Evolutionary conservation across 2,888 invertebrate genomes (phyloP), one percentile per base, ranked within the genome.

Genomic region (Cantharis rufa): DNA sequence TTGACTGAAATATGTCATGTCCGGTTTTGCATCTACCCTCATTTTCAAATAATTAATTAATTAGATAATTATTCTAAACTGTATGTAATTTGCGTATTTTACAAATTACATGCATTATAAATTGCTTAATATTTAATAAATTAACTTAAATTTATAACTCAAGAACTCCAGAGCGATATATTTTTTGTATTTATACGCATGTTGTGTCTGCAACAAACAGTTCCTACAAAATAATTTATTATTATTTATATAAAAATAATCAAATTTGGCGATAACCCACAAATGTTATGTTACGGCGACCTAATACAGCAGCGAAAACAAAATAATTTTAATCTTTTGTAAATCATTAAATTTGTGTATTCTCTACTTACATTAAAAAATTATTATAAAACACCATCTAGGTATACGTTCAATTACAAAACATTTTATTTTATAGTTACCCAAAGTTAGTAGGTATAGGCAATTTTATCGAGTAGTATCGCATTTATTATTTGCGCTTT

Each of bases 391-490:
- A 48, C 48, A 48, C 48, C 48, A 48, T 48, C 48, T 48, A 48
- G 48, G 48, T 48, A 48, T 48, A 48, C 7, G 9, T 48, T n/a
- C 48, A n/a, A 48, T n/a, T n/a, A 48, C 48, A 48, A 7, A 7
- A 2, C 7, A n/a, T 48, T 48, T 48, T n/a, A 48, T 48, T 48
- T 48, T 48, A n/a, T 32, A 63, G 70, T 16, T 62, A 74, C 68
- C 62, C 70, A 62, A 62, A 64, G 69, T 64, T 62, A 62, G 64
- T 28, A 28, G 27, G 27, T 68, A 28, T 72, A 72, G 48, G 48
- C 48, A 72, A 74, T 62, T 76, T 75, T 76, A 78, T 74, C 78
- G 71, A 62, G 61, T 15, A 66, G 74, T 70, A n/a, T 48, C 48
- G 48, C 5, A 48, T 48, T 48, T 48, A 48, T 28, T 78, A 76